phyloP scores from a whole-genome alignment of 1,140 invertebrate genomes.

The Drosophila nannoptera region DNA sequence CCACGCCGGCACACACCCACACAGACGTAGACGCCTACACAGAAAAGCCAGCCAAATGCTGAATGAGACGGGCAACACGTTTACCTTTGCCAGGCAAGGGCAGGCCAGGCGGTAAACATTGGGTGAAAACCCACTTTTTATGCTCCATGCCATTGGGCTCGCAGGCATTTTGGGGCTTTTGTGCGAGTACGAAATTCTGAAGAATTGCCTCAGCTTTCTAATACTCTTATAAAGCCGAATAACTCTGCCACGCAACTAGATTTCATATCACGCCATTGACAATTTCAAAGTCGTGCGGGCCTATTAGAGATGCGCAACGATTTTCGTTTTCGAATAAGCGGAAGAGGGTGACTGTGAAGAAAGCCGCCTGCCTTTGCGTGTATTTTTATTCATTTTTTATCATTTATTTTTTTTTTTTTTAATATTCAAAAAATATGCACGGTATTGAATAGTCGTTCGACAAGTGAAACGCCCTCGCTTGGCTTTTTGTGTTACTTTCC shows the following conservation, averaged over 20 bases:
- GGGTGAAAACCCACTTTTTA: conserved; percentile 13
- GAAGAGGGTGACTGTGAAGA: no score
- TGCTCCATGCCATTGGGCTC: conserved; percentile 5
- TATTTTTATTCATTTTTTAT: no score
- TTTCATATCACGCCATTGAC: neutral
- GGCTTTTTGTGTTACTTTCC: conserved; percentile 25
- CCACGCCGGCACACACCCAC: conserved; percentile 4
- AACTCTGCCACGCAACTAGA: neutral
- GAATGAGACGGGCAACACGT: conserved; percentile 10
- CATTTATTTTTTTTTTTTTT: neutral
- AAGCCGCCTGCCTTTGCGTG: no score
- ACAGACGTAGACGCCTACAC: neutral
- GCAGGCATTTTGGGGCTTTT: conserved; percentile 17
- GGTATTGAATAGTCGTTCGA: neutral
- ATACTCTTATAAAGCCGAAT: neutral
- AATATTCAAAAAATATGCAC: neutral
- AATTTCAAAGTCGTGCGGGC: neutral
- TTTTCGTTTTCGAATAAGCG: no score
- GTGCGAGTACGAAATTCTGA: conserved; percentile 21
- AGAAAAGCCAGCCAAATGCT: conserved; percentile 25
- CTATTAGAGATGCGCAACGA: no score
- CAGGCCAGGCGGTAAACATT: conserved; percentile 27
- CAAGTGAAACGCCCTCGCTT: neutral
- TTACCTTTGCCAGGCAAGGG: neutral
- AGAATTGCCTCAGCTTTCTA: neutral